These are phyloP conservation scores for Priocnemis perturbator DNA, from an alignment of 2,888 invertebrate genomes.

Conservation along the genomic window DNA sequence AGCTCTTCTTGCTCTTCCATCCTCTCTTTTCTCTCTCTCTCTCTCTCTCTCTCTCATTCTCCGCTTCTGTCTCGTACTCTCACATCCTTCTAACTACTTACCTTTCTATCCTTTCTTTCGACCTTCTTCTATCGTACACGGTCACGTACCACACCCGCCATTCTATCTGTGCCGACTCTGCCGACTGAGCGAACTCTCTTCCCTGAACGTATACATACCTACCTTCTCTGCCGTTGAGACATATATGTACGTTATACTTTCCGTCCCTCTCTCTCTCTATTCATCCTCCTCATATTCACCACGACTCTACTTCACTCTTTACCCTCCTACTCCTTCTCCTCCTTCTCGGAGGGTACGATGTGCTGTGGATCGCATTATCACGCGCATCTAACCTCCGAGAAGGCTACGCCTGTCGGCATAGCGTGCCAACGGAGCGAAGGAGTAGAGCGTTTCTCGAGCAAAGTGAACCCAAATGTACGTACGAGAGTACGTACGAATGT, in stretches of 20 bases:
- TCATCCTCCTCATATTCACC: conserved; percentile 8
- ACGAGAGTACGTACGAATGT: conserved; percentile 12
- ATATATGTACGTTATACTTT: conserved; percentile 22
- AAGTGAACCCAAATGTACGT: conserved; percentile 38
- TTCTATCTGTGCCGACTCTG: conserved; percentile 53
- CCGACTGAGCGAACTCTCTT: conserved; percentile 53
- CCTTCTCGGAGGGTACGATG: conserved; percentile 50
- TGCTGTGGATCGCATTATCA: conserved; percentile 58
- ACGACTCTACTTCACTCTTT: conserved; percentile 6
- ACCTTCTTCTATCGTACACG: conserved; percentile 52
- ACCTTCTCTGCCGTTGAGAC: conserved; percentile 49
- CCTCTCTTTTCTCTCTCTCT: too few relatives aligned
- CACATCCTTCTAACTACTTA: conserved; percentile 3
- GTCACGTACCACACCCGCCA: conserved; percentile 62
- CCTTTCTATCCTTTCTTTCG: conserved; percentile 41
- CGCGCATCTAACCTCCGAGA: conserved; percentile 59
- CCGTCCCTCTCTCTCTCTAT: conserved; percentile 29
- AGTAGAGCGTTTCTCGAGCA: conserved; percentile 42
- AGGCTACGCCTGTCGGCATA: conserved; percentile 55
- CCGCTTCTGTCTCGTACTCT: conserved; percentile 28
- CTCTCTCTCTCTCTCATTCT: conserved; percentile 31
- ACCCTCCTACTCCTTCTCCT: too few relatives aligned
- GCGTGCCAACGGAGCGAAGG: conserved; percentile 44
- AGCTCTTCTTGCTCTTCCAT: conserved; percentile 56
- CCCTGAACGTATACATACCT: conserved; percentile 46